Evolutionary conservation across 2,113 vertebrate species (phyloP).

Genomic region (Psammodynastes pulverulentus): DNA sequence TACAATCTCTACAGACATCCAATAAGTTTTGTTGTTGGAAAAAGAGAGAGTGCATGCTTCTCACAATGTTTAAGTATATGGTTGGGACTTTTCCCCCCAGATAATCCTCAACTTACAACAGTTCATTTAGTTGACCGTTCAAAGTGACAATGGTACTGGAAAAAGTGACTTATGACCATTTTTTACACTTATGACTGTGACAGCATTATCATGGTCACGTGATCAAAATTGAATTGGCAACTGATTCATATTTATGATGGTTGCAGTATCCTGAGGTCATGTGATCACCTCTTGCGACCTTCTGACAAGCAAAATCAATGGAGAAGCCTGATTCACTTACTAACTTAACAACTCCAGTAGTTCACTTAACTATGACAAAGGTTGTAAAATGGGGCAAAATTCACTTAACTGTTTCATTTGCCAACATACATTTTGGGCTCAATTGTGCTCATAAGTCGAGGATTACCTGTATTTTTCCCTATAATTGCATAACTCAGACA

Average conservation of each 20-base stretch:
- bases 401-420: not conserved
- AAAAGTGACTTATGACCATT: too few relatives aligned
- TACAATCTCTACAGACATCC: too few relatives aligned
- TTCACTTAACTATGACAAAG: not conserved
- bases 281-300: not conserved
- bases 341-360: not conserved
- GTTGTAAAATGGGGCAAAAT: not conserved
- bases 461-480: not conserved
- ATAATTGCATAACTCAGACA: not conserved
- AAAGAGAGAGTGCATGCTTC: not conserved
- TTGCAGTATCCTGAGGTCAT: not conserved
- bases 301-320: not conserved
- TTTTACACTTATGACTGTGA: too few relatives aligned
- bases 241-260: not conserved
- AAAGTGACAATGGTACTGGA: too few relatives aligned
- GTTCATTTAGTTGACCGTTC: too few relatives aligned
- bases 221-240: not conserved
- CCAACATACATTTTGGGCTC: not conserved
- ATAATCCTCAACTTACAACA: too few relatives aligned
- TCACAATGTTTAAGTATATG: not conserved
- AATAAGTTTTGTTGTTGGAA: too few relatives aligned
- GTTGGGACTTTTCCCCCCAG: not conserved
- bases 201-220: not conserved
- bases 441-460: not conserved
- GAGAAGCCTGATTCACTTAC: not conserved